A percentile compares a stretch with the other conserved stretches of the same genome.
Evolutionary conservation across 2,888 invertebrate genomes (phyloP).

Genomic region (Hypercompe scribonia): DNA sequence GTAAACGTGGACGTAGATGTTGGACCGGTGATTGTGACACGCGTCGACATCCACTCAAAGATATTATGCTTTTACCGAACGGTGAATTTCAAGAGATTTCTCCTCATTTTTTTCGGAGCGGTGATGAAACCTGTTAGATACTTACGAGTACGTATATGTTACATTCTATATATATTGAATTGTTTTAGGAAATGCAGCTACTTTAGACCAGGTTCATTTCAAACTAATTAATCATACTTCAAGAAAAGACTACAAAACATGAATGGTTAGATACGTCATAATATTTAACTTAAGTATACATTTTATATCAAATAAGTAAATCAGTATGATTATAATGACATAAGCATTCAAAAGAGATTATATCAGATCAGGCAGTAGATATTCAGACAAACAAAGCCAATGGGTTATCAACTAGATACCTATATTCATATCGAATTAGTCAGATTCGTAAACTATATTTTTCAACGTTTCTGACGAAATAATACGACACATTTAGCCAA

Average conservation of each 20-base stretch:
- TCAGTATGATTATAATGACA: neutral
- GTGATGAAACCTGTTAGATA: neutral
- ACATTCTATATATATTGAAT: too few relatives aligned
- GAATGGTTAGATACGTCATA: neutral
- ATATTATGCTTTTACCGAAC: conserved; percentile 20
- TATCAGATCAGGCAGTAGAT: neutral
- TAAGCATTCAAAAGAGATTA: neutral
- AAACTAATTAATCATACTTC: too few relatives aligned
- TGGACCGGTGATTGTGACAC: conserved; percentile 52
- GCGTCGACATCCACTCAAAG: conserved; percentile 23
- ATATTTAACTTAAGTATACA: neutral
- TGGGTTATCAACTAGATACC: neutral
- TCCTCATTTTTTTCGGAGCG: neutral
- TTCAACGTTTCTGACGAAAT: neutral
- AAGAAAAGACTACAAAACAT: too few relatives aligned
- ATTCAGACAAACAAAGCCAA: neutral
- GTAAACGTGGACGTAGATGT: conserved; percentile 67
- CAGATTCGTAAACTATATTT: neutral
- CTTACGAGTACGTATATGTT: neutral
- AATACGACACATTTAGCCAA: neutral
- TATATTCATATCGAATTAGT: neutral
- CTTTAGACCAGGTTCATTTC: neutral
- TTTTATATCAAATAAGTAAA: neutral
- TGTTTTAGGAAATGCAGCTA: neutral
- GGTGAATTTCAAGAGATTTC: neutral